These are phyloP conservation scores for Cassiopea andromeda DNA, from an alignment of 30 jellyfish, hydroid and myxozoan species.

Conservation along the genomic window DNA sequence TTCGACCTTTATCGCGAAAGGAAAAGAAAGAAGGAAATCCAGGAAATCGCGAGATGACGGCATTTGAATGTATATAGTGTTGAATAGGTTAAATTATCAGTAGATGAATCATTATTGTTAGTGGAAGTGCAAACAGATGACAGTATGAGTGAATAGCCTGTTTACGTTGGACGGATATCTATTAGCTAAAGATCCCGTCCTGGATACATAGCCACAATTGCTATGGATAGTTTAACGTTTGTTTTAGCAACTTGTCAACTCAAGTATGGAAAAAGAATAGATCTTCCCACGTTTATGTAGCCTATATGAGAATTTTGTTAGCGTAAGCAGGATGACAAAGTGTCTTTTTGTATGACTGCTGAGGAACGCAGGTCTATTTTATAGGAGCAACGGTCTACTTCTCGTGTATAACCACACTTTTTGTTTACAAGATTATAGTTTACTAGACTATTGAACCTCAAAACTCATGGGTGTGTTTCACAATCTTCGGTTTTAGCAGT, in stretches of 20 bases:
- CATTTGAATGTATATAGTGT: not conserved
- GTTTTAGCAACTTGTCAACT: not conserved
- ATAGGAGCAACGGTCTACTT: no score
- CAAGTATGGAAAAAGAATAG: not conserved
- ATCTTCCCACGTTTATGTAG: not conserved
- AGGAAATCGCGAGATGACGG: conserved; percentile 52
- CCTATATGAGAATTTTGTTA: not conserved
- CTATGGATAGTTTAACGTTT: not conserved
- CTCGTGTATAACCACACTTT: no score
- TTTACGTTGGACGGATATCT: not conserved
- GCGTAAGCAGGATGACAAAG: no score
- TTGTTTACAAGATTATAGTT: no score
- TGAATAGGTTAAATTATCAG: not conserved
- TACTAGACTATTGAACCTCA: no score
- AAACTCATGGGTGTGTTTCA: no score
- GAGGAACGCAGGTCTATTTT: no score
- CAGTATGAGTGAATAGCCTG: not conserved
- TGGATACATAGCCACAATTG: not conserved
- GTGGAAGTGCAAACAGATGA: not conserved
- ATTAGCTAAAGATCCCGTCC: not conserved
- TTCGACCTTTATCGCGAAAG: conserved; percentile 21
- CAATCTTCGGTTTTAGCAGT: no score
- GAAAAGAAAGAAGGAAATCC: conserved; percentile 40
- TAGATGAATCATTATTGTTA: not conserved
- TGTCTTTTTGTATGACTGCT: no score